phyloP scores from a whole-genome alignment of 2,888 invertebrate species.

The Iselma pallidipennis region DNA sequence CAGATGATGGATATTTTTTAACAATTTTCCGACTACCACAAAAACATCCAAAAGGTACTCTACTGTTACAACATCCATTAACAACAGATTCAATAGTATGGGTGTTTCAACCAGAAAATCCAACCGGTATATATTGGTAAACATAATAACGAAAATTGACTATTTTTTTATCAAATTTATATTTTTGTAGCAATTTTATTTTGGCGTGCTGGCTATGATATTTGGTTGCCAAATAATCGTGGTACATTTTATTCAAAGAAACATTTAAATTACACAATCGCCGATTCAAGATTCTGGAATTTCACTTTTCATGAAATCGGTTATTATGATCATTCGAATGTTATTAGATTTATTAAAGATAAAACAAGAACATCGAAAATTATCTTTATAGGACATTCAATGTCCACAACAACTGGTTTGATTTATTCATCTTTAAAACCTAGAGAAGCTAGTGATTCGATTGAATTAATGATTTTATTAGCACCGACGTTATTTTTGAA shows the following conservation, averaged over 20 bases:
- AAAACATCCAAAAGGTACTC: slow-evolving; percentile 18
- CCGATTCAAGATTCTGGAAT: slow-evolving; percentile 23
- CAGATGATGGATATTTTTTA: slow-evolving; percentile 28
- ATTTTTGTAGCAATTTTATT: slow-evolving; percentile 23
- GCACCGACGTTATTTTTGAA: not conserved
- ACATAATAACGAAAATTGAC: not conserved
- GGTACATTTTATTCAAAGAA: slow-evolving; percentile 22
- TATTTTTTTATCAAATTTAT: not conserved
- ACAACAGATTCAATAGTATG: slow-evolving; percentile 11
- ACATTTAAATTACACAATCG: slow-evolving; percentile 13
- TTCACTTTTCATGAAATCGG: slow-evolving; percentile 32
- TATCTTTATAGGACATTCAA: slow-evolving; percentile 27
- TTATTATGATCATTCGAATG: slow-evolving; percentile 22
- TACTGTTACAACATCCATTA: slow-evolving; percentile 22
- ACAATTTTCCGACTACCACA: slow-evolving; percentile 16
- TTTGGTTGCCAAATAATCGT: slow-evolving; percentile 29
- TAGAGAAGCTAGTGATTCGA: slow-evolving; percentile 14
- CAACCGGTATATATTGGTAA: slow-evolving; percentile 12
- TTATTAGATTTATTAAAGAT: slow-evolving; percentile 15
- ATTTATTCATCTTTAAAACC: slow-evolving; percentile 23
- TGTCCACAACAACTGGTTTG: slow-evolving; percentile 21
- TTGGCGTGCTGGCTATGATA: slow-evolving; percentile 24
- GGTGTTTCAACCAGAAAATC: slow-evolving; percentile 18
- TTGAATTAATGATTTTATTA: slow-evolving; percentile 9
- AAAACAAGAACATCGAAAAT: slow-evolving; percentile 17